Evolutionary conservation across 2,888 invertebrate species (phyloP), one percentile per base, ranked within the genome.

Genomic region (Arctia plantaginis): DNA sequence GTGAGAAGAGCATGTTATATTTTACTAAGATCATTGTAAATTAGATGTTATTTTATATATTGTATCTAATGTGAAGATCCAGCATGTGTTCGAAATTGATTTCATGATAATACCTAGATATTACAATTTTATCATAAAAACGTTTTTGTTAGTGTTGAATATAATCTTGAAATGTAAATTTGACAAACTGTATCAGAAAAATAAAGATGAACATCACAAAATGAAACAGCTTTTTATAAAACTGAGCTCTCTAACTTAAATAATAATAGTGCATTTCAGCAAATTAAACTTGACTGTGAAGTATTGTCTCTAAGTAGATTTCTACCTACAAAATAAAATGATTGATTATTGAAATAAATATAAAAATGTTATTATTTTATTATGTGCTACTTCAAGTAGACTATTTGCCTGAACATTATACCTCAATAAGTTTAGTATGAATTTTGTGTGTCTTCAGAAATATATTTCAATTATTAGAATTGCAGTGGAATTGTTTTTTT

Each of bases 391-490:
- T 91, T 89, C 84, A 88, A 90, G 92, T 92, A 92, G 91, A 91
- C 90, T 91, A 88, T 92, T 91, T 93, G 93, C 93, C 94, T 94
- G 91, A 93, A 92, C 91, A 91, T 92, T 92, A 91, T 95, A 95
- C 95, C 95, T 95, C 95, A 95, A 92, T 94, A 94, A 92, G 92
- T 93, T 94, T 93, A 94, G 90, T 92, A 91, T 91, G 90, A 92
- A 92, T 93, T 93, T 90, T 93, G 93, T 92, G 92, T 93, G 92
- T 94, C 91, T 94, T 93, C 89, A 84, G 91, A 91, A 92, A 94
- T 93, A 94, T 93, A 93, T 91, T 93, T 91, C 90, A 90, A 93
- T 92, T 92, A 91, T 90, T 92, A 91, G 91, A 91, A 90, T 85
- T 82, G 83, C 79, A 82, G 84, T 90, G 86, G 89, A 90, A 89